These are phyloP conservation scores for Leucophenga varia DNA, from an alignment of 1,140 invertebrate genomes.

Conservation along the genomic window DNA sequence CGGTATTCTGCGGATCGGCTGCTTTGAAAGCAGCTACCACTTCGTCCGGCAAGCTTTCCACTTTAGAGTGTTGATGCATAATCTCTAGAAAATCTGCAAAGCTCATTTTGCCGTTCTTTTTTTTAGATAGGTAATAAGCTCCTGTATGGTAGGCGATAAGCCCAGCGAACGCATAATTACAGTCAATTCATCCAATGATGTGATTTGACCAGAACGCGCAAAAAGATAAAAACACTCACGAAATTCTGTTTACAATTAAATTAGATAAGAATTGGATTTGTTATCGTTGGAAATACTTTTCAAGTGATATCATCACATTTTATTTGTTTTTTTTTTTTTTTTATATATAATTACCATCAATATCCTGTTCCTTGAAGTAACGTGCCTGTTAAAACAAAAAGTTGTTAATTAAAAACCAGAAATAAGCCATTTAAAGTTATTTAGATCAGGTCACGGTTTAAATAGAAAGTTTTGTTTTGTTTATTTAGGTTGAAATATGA, in stretches of 20 bases:
- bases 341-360: slow-evolving; percentile 67
- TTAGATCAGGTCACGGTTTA: too few species aligned
- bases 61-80: slow-evolving; percentile 86
- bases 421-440: too few species aligned
- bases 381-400: slow-evolving; percentile 65
- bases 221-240: slow-evolving; percentile 93
- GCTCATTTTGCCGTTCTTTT: slow-evolving; percentile 87
- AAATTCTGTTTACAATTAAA: slow-evolving; percentile 81
- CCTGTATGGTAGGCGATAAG: slow-evolving; percentile 88
- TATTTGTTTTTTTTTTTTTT: slow-evolving; percentile 1
- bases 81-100: slow-evolving; percentile 95
- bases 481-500: too few species aligned
- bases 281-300: not conserved
- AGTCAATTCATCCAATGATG: slow-evolving; percentile 84
- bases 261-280: slow-evolving; percentile 20
- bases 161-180: slow-evolving; percentile 92
- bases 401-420: not conserved
- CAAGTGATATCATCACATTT: slow-evolving; percentile 25
- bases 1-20: slow-evolving; percentile 72
- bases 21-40: slow-evolving; percentile 86
- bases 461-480: too few species aligned
- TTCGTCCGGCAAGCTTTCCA: slow-evolving; percentile 87
- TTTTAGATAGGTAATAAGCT: slow-evolving; percentile 81
- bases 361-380: slow-evolving; percentile 81
- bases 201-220: slow-evolving; percentile 83